Conservation (phyloP, 1,140 invertebrate genomes). For the Drosophila biarmipes region DNA sequence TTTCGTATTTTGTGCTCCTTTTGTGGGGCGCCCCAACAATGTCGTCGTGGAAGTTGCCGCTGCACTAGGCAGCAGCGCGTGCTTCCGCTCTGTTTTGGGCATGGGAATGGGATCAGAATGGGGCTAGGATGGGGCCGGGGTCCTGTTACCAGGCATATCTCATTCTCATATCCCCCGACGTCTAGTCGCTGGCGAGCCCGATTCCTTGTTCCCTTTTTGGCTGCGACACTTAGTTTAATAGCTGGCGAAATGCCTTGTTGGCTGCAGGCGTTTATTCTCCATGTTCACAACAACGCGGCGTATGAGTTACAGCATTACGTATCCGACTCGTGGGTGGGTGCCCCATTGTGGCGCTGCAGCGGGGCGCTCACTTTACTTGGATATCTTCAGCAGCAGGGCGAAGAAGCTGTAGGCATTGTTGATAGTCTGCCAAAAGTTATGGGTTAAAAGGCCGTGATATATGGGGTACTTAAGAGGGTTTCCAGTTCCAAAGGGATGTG, state of each 20-base stretch:
- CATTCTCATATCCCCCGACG: slow-evolving; percentile 9
- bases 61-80: slow-evolving; percentile 52
- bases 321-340: slow-evolving; percentile 46
- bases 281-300: slow-evolving; percentile 43
- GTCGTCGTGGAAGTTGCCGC: slow-evolving; percentile 36
- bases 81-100: slow-evolving; percentile 41
- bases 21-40: slow-evolving; percentile 57
- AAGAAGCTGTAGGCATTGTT: slow-evolving; percentile 80
- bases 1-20: slow-evolving; percentile 47
- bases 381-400: slow-evolving; percentile 73
- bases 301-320: slow-evolving; percentile 53
- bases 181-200: slow-evolving; percentile 47
- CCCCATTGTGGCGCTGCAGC: slow-evolving; percentile 21
- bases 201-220: slow-evolving; percentile 55
- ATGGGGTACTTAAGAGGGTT: background rate
- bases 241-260: slow-evolving; percentile 59
- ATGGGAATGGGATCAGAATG: background rate
- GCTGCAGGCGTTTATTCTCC: slow-evolving; percentile 42
- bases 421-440: slow-evolving; percentile 52
- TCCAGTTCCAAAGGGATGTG: background rate
- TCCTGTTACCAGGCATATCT: slow-evolving; percentile 17
- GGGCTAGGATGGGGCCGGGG: slow-evolving; percentile 10
- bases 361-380: slow-evolving; percentile 43
- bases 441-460: background rate
- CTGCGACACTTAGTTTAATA: slow-evolving; percentile 68